phyloP scores from a whole-genome alignment of 2,888 invertebrate species.

The Cheilosia grossa region DNA sequence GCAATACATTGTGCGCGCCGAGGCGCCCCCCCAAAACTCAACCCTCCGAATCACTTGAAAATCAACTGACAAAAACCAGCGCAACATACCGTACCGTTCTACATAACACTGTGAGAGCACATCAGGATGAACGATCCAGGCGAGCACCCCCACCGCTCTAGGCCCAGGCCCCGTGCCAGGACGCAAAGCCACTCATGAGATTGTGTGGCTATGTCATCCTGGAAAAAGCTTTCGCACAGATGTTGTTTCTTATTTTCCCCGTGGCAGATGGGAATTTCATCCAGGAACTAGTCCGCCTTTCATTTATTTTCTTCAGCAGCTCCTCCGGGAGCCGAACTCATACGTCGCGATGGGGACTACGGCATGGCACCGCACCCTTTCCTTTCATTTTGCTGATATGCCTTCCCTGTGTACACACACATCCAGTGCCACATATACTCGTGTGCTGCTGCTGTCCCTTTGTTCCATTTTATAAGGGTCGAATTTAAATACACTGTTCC shows the following conservation, averaged over 20 bases:
- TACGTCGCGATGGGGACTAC: slow-evolving; percentile 26
- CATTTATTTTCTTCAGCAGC: slow-evolving; percentile 69
- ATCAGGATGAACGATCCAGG: slow-evolving; percentile 55
- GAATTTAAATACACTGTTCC: slow-evolving; percentile 77
- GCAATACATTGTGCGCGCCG: slow-evolving; percentile 71
- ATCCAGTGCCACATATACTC: slow-evolving; percentile 38
- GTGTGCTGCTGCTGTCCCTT: slow-evolving; percentile 62
- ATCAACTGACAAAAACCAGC: slow-evolving; percentile 75
- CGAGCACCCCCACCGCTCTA: not conserved
- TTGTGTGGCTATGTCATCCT: slow-evolving; percentile 80
- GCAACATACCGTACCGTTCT: slow-evolving; percentile 71
- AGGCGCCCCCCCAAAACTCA: slow-evolving; percentile 44
- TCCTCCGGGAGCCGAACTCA: slow-evolving; percentile 62
- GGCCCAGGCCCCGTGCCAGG: slow-evolving; percentile 56
- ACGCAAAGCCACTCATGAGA: slow-evolving; percentile 75
- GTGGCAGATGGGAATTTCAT: slow-evolving; percentile 73
- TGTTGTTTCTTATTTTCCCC: slow-evolving; percentile 72
- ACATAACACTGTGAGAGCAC: slow-evolving; percentile 65
- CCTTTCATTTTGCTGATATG: not conserved
- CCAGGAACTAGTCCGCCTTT: slow-evolving; percentile 75
- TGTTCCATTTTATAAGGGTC: slow-evolving; percentile 76
- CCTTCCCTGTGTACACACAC: slow-evolving; percentile 58
- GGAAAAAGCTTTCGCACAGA: slow-evolving; percentile 75
- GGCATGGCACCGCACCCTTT: slow-evolving; percentile 37
- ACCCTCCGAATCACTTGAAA: slow-evolving; percentile 68